phyloP scores from a whole-genome alignment of 2,113 vertebrate species.

The Mohoua ochrocephala region DNA sequence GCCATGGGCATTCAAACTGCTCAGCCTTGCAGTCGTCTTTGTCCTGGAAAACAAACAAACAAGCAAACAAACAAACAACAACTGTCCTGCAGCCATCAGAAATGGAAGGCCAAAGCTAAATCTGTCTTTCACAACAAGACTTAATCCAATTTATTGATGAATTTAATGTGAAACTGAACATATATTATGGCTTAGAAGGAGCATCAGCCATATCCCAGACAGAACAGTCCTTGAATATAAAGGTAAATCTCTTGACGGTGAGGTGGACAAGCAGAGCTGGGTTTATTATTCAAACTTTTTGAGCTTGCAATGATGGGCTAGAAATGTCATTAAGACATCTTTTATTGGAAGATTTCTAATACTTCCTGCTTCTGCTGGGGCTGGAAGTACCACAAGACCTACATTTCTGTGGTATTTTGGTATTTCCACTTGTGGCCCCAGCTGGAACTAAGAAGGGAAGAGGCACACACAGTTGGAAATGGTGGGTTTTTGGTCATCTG shows the following conservation, averaged over 20 bases:
- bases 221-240: not conserved
- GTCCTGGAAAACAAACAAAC: not conserved
- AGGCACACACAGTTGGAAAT: constrained; percentile 38
- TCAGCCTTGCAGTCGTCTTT: not conserved
- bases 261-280: not conserved
- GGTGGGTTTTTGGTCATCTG: not conserved
- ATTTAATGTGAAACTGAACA: constrained; percentile 7
- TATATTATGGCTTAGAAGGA: not conserved
- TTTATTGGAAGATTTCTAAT: constrained; percentile 60
- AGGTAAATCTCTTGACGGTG: not conserved
- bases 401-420: constrained; percentile 62
- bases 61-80: not conserved
- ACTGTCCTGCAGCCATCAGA: not conserved
- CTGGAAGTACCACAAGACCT: constrained; percentile 55
- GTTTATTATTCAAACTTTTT: constrained; percentile 4
- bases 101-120: constrained; percentile 6
- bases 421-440: constrained; percentile 50
- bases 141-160: not conserved
- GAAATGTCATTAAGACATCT: constrained; percentile 47
- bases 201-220: not conserved
- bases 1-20: not conserved
- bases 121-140: not conserved
- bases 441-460: constrained; percentile 29
- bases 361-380: constrained; percentile 52
- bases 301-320: not conserved